phyloP scores from a whole-genome alignment of 2,797 vertebrate species.

The Hephaestus fuliginosus region DNA sequence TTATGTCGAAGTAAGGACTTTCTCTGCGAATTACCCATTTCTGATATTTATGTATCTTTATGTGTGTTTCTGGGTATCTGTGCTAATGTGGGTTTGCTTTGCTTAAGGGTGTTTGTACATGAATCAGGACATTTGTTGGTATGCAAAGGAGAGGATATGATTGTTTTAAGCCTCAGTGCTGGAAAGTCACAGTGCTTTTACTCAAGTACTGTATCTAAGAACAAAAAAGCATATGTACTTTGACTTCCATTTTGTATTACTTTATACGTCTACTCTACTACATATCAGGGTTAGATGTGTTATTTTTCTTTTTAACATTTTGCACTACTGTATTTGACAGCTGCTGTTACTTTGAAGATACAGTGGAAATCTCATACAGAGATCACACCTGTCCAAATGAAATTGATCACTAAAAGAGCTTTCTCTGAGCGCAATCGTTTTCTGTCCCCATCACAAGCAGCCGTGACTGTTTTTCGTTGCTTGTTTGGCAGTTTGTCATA shows the following conservation, averaged over 20 bases:
- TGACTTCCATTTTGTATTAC: not conserved
- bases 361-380: too few relatives aligned
- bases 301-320: not conserved
- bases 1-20: conserved; percentile 20
- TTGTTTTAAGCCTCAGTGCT: not conserved
- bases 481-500: too few relatives aligned
- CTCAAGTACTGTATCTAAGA: not conserved
- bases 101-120: conserved; percentile 16
- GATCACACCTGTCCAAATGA: too few relatives aligned
- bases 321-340: not conserved
- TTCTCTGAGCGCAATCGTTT: too few relatives aligned
- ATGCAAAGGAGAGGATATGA: conserved; percentile 20
- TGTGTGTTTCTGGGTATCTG: conserved; percentile 9
- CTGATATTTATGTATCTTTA: conserved; percentile 9
- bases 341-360: not conserved
- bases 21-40: conserved; percentile 12
- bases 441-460: too few relatives aligned
- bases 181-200: not conserved
- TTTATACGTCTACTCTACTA: not conserved
- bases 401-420: too few relatives aligned
- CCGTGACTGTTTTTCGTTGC: too few relatives aligned
- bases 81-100: not conserved
- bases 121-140: conserved; percentile 7
- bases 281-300: not conserved
- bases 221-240: not conserved